phyloP scores from a whole-genome alignment of 2,797 vertebrate genomes.

The Tragopan temminckii region DNA sequence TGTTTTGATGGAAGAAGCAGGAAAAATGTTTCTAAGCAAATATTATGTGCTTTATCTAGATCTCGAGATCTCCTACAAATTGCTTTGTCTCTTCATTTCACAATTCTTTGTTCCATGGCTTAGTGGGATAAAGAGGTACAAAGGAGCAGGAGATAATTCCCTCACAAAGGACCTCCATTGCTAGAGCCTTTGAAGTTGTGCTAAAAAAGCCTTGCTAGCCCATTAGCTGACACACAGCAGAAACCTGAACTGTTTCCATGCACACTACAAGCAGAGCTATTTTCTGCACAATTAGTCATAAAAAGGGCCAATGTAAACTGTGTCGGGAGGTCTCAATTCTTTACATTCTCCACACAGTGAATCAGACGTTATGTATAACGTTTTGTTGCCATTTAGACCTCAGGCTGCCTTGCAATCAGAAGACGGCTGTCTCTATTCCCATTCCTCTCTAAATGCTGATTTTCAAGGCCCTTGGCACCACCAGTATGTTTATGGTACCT shows the following conservation, averaged over 20 bases:
- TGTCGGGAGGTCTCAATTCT: slow-evolving; percentile 79
- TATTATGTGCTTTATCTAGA: slow-evolving; percentile 51
- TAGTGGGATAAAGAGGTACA: slow-evolving; percentile 70
- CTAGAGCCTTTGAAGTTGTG: slow-evolving; percentile 76
- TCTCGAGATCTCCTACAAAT: slow-evolving; percentile 71
- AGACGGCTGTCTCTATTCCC: slow-evolving; percentile 27
- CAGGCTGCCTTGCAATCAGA: slow-evolving; percentile 50
- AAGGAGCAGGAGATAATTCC: slow-evolving; percentile 77
- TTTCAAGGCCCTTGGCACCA: slow-evolving; percentile 49
- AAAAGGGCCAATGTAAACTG: slow-evolving; percentile 80
- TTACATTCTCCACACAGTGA: slow-evolving; percentile 74
- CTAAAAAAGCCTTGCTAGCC: slow-evolving; percentile 69
- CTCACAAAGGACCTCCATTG: slow-evolving; percentile 74
- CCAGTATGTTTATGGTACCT: not conserved
- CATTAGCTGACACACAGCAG: slow-evolving; percentile 80
- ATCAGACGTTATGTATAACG: slow-evolving; percentile 70
- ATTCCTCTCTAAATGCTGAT: not conserved
- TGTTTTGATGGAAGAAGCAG: slow-evolving; percentile 20
- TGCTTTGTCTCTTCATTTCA: slow-evolving; percentile 36
- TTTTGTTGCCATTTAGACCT: slow-evolving; percentile 75
- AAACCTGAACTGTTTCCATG: slow-evolving; percentile 78
- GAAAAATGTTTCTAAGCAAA: slow-evolving; percentile 52
- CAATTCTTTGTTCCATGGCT: slow-evolving; percentile 59
- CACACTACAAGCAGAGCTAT: slow-evolving; percentile 74
- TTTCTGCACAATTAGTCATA: slow-evolving; percentile 81